These are phyloP conservation scores for Coelinius sp. DNA, from an alignment of 2,888 invertebrate genomes.

Conservation along the genomic window DNA sequence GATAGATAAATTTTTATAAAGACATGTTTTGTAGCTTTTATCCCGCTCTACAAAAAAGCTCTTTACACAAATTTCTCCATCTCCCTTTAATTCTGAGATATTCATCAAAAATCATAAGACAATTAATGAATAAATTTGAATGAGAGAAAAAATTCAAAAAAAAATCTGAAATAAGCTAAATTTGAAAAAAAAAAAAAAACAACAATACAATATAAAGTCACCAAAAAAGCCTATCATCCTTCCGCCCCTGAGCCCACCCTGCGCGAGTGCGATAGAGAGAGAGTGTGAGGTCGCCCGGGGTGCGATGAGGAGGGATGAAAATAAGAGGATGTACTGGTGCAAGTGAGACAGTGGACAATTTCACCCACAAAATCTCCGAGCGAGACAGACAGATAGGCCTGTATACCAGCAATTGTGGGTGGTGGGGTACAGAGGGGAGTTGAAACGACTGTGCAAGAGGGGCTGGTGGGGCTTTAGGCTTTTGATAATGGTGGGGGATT, in stretches of 20 bases:
- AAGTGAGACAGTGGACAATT: background rate
- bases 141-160: too few species aligned
- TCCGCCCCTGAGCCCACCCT: background rate
- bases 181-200: background rate
- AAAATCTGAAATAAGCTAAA: background rate
- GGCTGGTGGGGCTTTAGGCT: slow-evolving; percentile 15
- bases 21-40: too few species aligned
- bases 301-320: slow-evolving; percentile 28
- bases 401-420: too few species aligned
- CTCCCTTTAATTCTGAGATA: too few species aligned
- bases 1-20: too few species aligned
- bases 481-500: slow-evolving; percentile 34
- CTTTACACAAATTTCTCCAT: too few species aligned
- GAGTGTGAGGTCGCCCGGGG: slow-evolving; percentile 41
- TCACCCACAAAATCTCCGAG: slow-evolving; percentile 1
- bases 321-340: background rate
- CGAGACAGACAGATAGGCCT: slow-evolving; percentile 8
- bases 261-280: slow-evolving; percentile 29
- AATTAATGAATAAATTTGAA: background rate
- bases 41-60: too few species aligned
- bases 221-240: background rate
- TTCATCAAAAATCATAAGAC: background rate
- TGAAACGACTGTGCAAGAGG: slow-evolving; percentile 10
- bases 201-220: background rate
- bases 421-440: background rate